Conservation (phyloP, 2,888 invertebrate species). For the Heliconius charithonia region DNA sequence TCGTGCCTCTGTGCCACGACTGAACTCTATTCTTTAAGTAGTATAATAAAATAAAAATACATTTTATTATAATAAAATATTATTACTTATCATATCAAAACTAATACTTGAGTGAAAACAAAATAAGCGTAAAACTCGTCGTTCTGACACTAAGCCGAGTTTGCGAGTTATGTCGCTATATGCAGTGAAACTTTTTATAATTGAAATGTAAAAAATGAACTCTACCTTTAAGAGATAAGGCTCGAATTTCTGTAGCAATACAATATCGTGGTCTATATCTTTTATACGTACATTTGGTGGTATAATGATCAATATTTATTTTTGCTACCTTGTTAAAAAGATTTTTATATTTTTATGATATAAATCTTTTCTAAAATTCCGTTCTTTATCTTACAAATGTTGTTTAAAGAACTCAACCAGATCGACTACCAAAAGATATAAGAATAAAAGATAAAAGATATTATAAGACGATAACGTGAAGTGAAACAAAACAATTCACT, state of each 20-base stretch:
- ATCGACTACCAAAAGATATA: too few species aligned
- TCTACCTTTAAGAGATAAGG: background rate
- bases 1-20: too few species aligned
- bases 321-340: slow-evolving; percentile 6
- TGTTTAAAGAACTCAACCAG: too few species aligned
- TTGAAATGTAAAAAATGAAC: background rate
- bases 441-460: too few species aligned
- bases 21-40: too few species aligned
- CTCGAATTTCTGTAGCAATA: background rate
- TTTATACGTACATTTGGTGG: slow-evolving; percentile 1
- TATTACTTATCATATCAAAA: slow-evolving; percentile 24
- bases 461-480: too few species aligned
- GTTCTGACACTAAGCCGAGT: slow-evolving; percentile 34
- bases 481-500: too few species aligned
- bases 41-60: too few species aligned
- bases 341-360: too few species aligned
- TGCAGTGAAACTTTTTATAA: slow-evolving; percentile 16
- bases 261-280: background rate
- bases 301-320: slow-evolving; percentile 22
- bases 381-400: too few species aligned
- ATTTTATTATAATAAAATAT: slow-evolving; percentile 18
- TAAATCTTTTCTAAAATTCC: too few species aligned
- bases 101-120: slow-evolving; percentile 23
- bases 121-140: slow-evolving; percentile 29
- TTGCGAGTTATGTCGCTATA: slow-evolving; percentile 25